Evolutionary conservation across 1,140 invertebrate species (phyloP).

Genomic region (Pachypsylla venusta): DNA sequence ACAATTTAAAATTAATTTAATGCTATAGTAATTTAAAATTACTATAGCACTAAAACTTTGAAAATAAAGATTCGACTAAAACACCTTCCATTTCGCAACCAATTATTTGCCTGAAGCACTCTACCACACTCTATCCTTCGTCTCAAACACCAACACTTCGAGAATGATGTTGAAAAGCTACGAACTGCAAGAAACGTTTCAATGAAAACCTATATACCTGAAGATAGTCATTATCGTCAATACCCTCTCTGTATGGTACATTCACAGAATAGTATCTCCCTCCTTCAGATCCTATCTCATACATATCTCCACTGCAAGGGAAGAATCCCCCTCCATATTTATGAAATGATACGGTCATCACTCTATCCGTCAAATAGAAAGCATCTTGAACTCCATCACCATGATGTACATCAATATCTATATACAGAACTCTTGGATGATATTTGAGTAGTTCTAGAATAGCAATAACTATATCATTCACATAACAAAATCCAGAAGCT

Average conservation of each 20-base stretch:
- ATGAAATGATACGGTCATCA: slow-evolving; percentile 99
- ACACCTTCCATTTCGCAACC: too few species aligned
- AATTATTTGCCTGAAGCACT: too few species aligned
- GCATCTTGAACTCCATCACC: slow-evolving; percentile 99
- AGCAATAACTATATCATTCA: slow-evolving; percentile 97
- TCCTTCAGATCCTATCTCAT: slow-evolving; percentile 83
- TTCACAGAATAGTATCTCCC: slow-evolving; percentile 93
- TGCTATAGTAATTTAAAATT: too few species aligned
- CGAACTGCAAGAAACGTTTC: too few species aligned
- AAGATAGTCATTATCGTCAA: slow-evolving; percentile 86
- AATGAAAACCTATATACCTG: too few species aligned
- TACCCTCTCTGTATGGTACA: slow-evolving; percentile 91
- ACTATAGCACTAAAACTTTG: too few species aligned
- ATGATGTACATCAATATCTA: slow-evolving; percentile 99
- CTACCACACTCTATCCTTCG: too few species aligned
- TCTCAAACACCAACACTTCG: too few species aligned
- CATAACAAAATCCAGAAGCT: slow-evolving; percentile 93
- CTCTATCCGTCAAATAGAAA: slow-evolving; percentile 94
- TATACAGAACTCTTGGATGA: slow-evolving; percentile 89
- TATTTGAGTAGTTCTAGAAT: slow-evolving; percentile 94
- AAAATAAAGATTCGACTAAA: too few species aligned
- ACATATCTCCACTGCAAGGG: slow-evolving; percentile 97
- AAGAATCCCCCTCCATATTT: slow-evolving; percentile 99
- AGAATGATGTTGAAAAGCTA: too few species aligned
- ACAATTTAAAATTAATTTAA: too few species aligned